phyloP scores from a whole-genome alignment of 1,140 invertebrate genomes.

The Apocrypta bakeri region DNA sequence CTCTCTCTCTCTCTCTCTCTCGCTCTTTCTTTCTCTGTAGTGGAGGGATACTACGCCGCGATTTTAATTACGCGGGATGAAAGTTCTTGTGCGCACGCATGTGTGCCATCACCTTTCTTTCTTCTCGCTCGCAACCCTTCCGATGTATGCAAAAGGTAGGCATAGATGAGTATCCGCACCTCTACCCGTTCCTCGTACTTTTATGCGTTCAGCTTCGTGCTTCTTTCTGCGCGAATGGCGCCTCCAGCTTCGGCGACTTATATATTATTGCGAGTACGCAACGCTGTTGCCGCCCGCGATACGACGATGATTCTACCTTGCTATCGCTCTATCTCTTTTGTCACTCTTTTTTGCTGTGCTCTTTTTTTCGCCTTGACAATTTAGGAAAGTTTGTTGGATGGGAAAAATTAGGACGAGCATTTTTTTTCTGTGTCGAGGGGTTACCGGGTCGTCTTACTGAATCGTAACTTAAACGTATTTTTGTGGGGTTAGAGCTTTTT shows the following conservation, averaged over 20 bases:
- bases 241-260: constrained; percentile 1
- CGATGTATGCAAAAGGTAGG: neutral
- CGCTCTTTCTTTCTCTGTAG: constrained; percentile 47
- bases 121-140: constrained; percentile 23
- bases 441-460: constrained; percentile 26
- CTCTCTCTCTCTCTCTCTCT: neutral
- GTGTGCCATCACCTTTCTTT: constrained; percentile 24
- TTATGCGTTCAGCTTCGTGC: constrained; percentile 19
- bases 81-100: constrained; percentile 58
- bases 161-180: constrained; percentile 11
- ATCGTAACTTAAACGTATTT: no score
- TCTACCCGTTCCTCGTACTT: constrained; percentile 36
- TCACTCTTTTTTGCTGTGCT: constrained; percentile 11
- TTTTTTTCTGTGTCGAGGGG: constrained; percentile 41
- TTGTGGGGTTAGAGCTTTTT: no score
- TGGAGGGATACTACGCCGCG: constrained; percentile 62
- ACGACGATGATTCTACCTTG: neutral
- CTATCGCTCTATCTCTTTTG: neutral
- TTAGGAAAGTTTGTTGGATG: constrained; percentile 54
- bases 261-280: neutral
- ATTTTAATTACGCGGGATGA: constrained; percentile 72
- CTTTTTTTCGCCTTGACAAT: constrained; percentile 54
- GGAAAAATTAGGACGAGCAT: neutral
- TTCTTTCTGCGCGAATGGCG: neutral
- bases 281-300: constrained; percentile 18